Base-by-base conservation (phyloP, 1,140 invertebrate species). In the Drosophila lini region DNA sequence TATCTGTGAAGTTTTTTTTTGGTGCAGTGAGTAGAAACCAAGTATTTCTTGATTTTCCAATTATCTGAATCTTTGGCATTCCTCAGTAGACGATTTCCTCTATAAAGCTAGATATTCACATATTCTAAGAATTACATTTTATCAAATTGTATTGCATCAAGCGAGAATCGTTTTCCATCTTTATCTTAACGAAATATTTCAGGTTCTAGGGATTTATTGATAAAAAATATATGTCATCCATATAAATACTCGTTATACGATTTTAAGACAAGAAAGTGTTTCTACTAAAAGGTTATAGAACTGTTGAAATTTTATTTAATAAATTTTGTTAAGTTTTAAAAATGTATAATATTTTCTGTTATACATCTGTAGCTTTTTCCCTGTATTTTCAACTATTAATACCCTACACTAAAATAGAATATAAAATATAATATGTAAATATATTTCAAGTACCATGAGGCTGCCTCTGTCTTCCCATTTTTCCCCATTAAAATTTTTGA, bases 61-160 rank as follows among this genome's bases (percentile, higher is more conserved):
- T 48, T 58, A 58, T 57, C 64, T 22, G 11, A 47, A 56, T 25
- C 57, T 64, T 41, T 22, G 1, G 38, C 44, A 60, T 48, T 47
- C 16, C 42, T 11, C 34, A 38, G 58, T 59, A 65, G 22, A 22
- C 22, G 22, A 22, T 63, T 62, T 1, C 11, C 15, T 10, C 0
- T 5, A 16, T 31, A 22, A 9, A 19, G 41, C 22, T 8, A 11
- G 8, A 19, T 38, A 28, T n/a, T 16, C 31, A 19, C 48, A 16
- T 52, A 34, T 19, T 34, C 32, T 36, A 13, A 41, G 31, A 19
- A 60, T 32, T 63, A 16, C 36, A 60, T 22, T 60, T 38, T 57
- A 58, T 58, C 16, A 41, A 41, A 0, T n/a, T 57, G 25, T n/a
- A 40, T 62, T 62, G 32, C 48, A 56, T 56, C 22, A 62, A 31